Base-by-base conservation (phyloP, 1,140 invertebrate species). In the Drosophila oshimai region DNA sequence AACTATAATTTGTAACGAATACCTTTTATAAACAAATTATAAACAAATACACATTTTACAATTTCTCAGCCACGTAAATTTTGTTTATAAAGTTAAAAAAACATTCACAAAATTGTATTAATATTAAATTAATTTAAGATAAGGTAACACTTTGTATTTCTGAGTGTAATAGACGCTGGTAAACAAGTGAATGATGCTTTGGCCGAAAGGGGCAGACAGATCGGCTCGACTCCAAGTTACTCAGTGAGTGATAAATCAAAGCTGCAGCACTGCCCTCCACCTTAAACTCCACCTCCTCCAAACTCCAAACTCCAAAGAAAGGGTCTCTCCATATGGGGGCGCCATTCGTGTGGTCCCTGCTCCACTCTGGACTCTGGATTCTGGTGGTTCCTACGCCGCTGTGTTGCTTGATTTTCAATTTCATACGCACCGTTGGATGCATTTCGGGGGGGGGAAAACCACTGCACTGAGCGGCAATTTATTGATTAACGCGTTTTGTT, bases 361-460 rank as follows among this genome's bases (percentile, higher is more conserved):
- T 41, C 42, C 29, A 37, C 24, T 46, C 45, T 75, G 72, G 55
- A 28, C 29, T 54, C 10, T n/a, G n/a, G 37, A 26, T 61, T 50
- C 22, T 42, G 37, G 22, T 33, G 41, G 50, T 75, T 41, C 28
- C 37, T 36, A 0, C 10, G 37, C 37, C 31, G 65, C 41, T 58
- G 61, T 3, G 42, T 61, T 84, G 57, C 44, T 67, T 72, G 58
- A 74, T 79, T 79, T 84, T 69, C 81, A 87, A 86, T 86, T 86
- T 77, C 81, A 86, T 87, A 87, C 81, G 81, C 81, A 87, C 81
- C 61, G 81, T 86, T 81, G 81, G 81, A 86, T 60, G 81, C 72
- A 74, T 37, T 61, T 45, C 4, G 18, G 34, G 20, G 22, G 29
- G 28, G 31, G 54, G 46, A 28, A 47, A 18, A 29, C 24, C 39